Evolutionary conservation across 2,797 vertebrate species (phyloP).

Genomic region (Phalloptychus januarius): DNA sequence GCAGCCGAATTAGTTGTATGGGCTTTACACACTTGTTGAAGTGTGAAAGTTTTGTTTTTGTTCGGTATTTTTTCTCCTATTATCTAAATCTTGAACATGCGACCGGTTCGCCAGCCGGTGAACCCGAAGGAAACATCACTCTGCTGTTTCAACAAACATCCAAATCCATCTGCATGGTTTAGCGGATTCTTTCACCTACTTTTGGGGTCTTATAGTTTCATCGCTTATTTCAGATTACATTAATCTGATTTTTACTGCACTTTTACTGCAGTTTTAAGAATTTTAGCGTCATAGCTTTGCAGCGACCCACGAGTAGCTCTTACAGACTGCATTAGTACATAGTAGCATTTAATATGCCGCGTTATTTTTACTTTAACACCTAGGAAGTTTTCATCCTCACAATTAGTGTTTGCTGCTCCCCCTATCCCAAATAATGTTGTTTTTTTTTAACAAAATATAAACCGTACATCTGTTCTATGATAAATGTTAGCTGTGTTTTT

Average conservation of each 20-base stretch:
- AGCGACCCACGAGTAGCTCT: neutral
- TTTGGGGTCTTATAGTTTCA: rapidly evolving
- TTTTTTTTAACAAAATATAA: neutral
- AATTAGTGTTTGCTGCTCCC: neutral
- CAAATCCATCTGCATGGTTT: conserved; percentile 33
- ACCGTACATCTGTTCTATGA: neutral
- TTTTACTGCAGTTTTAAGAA: rapidly evolving
- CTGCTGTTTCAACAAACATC: conserved; percentile 33
- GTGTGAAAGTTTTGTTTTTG: rapidly evolving
- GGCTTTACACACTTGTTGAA: rapidly evolving
- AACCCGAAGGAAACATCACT: too few relatives aligned
- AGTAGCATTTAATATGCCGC: neutral
- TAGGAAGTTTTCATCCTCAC: neutral
- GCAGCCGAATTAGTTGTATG: rapidly evolving
- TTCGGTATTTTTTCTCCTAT: rapidly evolving
- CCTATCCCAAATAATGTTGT: neutral
- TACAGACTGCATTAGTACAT: too few relatives aligned
- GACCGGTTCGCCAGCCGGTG: conserved; percentile 4
- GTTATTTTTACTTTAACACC: neutral
- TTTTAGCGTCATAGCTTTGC: rapidly evolving
- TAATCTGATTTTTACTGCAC: rapidly evolving
- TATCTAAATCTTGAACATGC: rapidly evolving
- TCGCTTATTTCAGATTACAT: rapidly evolving
- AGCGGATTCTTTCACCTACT: rapidly evolving
- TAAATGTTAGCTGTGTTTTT: neutral